phyloP scores from a whole-genome alignment of 1,140 invertebrate genomes.

The Anthonomus grandis region DNA sequence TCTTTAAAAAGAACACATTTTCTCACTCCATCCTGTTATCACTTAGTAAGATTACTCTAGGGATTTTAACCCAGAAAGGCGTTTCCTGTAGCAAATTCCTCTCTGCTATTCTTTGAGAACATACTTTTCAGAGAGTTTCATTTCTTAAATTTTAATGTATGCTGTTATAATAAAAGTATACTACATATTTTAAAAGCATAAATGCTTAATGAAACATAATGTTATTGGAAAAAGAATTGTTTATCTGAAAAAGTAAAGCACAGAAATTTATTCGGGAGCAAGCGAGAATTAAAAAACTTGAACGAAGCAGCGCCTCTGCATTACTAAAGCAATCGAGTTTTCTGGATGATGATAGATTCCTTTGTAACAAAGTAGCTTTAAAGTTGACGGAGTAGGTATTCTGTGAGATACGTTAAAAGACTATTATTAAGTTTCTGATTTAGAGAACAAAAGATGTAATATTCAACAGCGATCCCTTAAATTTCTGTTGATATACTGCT shows the following conservation, averaged over 20 bases:
- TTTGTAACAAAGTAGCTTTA: neutral
- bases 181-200: neutral
- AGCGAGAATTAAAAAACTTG: neutral
- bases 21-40: no score
- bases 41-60: slow-evolving; percentile 18
- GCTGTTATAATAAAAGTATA: neutral
- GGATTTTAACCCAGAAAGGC: slow-evolving; percentile 2
- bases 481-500: neutral
- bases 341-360: no score
- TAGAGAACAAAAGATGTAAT: neutral
- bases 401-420: neutral
- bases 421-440: neutral
- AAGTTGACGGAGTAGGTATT: neutral
- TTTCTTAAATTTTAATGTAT: neutral
- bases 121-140: neutral
- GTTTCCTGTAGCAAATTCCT: neutral
- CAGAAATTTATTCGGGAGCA: neutral
- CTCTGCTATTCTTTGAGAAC: neutral
- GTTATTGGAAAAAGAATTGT: neutral
- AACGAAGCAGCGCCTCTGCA: neutral
- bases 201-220: neutral
- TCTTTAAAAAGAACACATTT: no score
- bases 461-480: no score
- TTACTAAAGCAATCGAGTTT: no score
- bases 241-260: neutral